Percentiles rank a stretch among this genome's conserved stretches.
These are phyloP conservation scores for Aricia artaxerxes DNA, from an alignment of 2,888 invertebrate genomes.

Conservation along the genomic window DNA sequence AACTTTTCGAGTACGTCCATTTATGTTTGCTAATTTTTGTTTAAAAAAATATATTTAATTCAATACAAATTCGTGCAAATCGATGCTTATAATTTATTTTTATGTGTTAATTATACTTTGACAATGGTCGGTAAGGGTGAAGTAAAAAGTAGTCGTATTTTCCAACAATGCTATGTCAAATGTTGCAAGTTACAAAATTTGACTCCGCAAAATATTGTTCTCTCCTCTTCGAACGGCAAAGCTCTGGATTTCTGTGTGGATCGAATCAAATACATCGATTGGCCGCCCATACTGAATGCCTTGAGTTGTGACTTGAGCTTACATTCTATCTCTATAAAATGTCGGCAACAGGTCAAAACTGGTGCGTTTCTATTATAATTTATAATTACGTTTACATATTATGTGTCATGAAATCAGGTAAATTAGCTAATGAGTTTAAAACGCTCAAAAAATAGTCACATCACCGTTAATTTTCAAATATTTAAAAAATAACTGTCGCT, in stretches of 20 bases:
- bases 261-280: conserved; percentile 87
- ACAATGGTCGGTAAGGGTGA: conserved; percentile 73
- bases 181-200: conserved; percentile 76
- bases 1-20: conserved; percentile 11
- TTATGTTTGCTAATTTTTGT: conserved; percentile 21
- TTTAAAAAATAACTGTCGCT: background rate
- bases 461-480: background rate
- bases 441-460: background rate
- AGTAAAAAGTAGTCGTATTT: conserved; percentile 67
- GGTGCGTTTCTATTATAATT: conserved; percentile 48
- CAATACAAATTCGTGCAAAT: background rate
- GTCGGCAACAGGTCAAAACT: conserved; percentile 77
- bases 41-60: conserved; percentile 1
- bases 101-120: conserved; percentile 38
- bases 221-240: conserved; percentile 72
- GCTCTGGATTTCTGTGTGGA: conserved; percentile 86
- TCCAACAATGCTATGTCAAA: conserved; percentile 74
- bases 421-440: background rate
- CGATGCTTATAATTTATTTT: background rate
- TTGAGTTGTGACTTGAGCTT: conserved; percentile 86
- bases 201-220: conserved; percentile 64
- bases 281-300: conserved; percentile 87
- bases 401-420: too few relatives aligned
- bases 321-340: conserved; percentile 84
- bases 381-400: background rate